These are phyloP conservation scores for Graptemys geographica DNA, from an alignment of 2,797 vertebrate species.

Conservation along the genomic window DNA sequence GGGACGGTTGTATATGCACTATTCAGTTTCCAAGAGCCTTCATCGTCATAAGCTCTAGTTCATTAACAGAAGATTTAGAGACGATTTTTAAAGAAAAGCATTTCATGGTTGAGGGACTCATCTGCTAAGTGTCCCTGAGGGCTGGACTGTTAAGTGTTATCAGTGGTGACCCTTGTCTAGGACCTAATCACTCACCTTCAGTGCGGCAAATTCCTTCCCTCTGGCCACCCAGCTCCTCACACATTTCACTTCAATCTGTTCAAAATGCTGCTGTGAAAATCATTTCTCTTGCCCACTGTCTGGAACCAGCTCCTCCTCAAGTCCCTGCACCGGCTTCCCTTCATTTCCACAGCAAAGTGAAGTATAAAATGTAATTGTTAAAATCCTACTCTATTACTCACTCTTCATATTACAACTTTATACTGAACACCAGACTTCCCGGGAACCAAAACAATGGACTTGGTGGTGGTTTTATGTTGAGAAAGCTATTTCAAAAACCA, in stretches of 20 bases:
- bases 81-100: background rate
- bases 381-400: background rate
- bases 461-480: background rate
- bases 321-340: background rate
- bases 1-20: constrained; percentile 1
- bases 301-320: background rate
- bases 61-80: background rate
- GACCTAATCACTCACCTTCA: background rate
- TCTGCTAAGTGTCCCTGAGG: constrained; percentile 1
- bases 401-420: background rate
- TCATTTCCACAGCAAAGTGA: background rate
- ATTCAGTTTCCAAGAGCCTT: background rate
- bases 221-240: background rate
- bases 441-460: background rate
- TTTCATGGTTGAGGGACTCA: background rate
- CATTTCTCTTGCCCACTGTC: background rate
- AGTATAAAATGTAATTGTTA: background rate
- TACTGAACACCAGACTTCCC: background rate
- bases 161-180: constrained; percentile 2
- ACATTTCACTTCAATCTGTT: background rate
- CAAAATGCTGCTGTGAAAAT: background rate
- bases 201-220: background rate
- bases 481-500: background rate
- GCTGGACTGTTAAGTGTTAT: background rate
- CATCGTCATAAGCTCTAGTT: constrained; percentile 27